A percentile compares a stretch with the other conserved stretches of the same genome.
These are phyloP conservation scores for Melolontha melolontha DNA, from an alignment of 2,888 invertebrate species.

Conservation along the genomic window DNA sequence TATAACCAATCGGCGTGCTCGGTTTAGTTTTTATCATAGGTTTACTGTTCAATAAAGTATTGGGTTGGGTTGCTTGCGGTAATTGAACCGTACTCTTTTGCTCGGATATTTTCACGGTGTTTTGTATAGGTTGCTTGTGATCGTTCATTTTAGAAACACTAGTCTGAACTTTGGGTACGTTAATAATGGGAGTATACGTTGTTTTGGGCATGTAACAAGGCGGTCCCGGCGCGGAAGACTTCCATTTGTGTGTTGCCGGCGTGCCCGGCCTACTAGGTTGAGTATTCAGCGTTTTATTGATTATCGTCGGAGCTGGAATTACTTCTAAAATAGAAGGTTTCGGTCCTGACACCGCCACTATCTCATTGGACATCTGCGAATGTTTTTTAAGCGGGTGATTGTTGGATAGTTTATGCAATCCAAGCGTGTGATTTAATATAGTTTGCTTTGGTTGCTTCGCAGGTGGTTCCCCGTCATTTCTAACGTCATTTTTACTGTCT, in stretches of 20 bases:
- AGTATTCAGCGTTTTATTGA: constrained; percentile 39
- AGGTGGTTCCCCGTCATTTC: constrained; percentile 49
- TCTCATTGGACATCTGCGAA: constrained; percentile 50
- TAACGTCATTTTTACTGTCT: constrained; percentile 24
- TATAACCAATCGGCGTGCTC: constrained; percentile 67
- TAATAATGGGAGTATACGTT: constrained; percentile 56
- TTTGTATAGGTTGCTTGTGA: constrained; percentile 22
- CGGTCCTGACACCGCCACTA: constrained; percentile 6
- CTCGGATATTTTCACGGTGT: constrained; percentile 55
- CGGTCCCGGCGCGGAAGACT: constrained; percentile 49
- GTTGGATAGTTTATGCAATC: constrained; percentile 61
- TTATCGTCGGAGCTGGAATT: constrained; percentile 34
- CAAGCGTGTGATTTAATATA: constrained; percentile 58
- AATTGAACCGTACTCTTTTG: constrained; percentile 51
- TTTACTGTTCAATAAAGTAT: constrained; percentile 49
- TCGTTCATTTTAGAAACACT: constrained; percentile 42
- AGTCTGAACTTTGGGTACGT: constrained; percentile 56
- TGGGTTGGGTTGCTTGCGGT: constrained; percentile 51
- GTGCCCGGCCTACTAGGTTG: constrained; percentile 34
- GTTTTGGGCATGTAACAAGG: constrained; percentile 61
- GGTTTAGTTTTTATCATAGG: constrained; percentile 56
- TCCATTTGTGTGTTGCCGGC: constrained; percentile 44
- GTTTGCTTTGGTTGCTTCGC: constrained; percentile 58
- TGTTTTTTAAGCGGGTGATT: constrained; percentile 57
- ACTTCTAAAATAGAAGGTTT: constrained; percentile 8